Evolutionary conservation across 2,113 vertebrate species (phyloP).

Genomic region (Phaethornis superciliosus): DNA sequence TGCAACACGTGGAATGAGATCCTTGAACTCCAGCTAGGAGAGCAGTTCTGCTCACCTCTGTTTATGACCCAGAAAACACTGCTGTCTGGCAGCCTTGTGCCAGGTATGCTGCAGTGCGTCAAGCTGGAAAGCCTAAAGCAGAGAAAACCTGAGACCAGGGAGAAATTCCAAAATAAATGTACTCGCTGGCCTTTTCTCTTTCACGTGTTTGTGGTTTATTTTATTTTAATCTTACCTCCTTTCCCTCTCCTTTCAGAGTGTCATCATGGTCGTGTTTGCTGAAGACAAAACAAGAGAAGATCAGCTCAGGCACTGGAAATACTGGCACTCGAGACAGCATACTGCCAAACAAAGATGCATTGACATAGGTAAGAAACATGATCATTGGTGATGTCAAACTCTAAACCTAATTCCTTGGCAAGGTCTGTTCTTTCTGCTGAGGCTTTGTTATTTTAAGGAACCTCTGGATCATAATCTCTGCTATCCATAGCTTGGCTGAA

Average conservation of each 20-base stretch:
- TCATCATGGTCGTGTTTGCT: conserved; percentile 98
- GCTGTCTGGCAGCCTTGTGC: background rate
- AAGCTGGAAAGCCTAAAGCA: background rate
- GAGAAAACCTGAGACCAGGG: background rate
- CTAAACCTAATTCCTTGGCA: conserved; percentile 57
- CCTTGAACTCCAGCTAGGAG: conserved; percentile 6
- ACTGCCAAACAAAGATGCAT: conserved; percentile 98
- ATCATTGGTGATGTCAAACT: background rate
- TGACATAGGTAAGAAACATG: conserved; percentile 87
- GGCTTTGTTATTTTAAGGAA: conserved; percentile 32
- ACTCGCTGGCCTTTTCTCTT: background rate
- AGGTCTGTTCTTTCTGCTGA: conserved; percentile 44
- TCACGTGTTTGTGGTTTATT: background rate
- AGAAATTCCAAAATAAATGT: background rate
- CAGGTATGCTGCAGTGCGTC: background rate
- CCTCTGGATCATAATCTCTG: background rate
- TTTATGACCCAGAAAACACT: conserved; percentile 33
- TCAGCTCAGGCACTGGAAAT: conserved; percentile 97
- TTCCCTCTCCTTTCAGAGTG: conserved; percentile 80
- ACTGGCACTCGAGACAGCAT: conserved; percentile 98
- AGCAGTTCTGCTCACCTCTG: background rate
- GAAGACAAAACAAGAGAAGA: conserved; percentile 98
- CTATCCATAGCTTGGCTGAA: background rate
- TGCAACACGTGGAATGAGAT: conserved; percentile 37
- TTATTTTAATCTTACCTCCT: background rate